Evolutionary conservation across 2,797 vertebrate genomes (phyloP).

Genomic region (Chelon labrosus): DNA sequence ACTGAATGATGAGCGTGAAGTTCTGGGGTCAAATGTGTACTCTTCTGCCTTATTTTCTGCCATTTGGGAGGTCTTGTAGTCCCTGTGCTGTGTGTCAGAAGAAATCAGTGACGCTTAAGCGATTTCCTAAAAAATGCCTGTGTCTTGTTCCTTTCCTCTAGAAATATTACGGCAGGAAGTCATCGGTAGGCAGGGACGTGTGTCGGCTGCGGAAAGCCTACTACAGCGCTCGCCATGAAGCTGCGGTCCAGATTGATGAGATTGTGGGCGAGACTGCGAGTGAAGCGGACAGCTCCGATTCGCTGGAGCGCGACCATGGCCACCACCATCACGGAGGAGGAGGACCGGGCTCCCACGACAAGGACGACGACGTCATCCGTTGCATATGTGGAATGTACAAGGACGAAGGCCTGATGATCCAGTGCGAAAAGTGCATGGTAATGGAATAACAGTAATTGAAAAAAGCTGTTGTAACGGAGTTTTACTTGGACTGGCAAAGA

Average conservation of each 20-base stretch:
- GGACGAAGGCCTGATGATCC: conserved; percentile 98
- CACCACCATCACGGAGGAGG: conserved; percentile 90
- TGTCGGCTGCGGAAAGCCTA: conserved; percentile 96
- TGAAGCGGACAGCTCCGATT: conserved; percentile 98
- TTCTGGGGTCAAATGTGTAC: conserved; percentile 24
- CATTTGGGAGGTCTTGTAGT: conserved; percentile 18
- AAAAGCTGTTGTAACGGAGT: background rate
- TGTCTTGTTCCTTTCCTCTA: conserved; percentile 55
- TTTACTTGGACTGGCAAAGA: background rate
- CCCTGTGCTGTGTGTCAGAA: background rate
- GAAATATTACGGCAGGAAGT: conserved; percentile 98
- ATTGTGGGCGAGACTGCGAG: conserved; percentile 97
- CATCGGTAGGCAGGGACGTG: conserved; percentile 92
- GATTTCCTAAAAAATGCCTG: conserved; percentile 8
- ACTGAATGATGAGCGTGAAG: conserved; percentile 19
- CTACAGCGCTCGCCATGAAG: conserved; percentile 95
- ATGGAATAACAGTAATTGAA: conserved; percentile 24
- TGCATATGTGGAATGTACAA: conserved; percentile 99
- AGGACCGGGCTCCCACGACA: conserved; percentile 84
- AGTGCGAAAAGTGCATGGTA: conserved; percentile 99
- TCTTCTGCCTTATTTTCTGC: background rate
- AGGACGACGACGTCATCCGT: conserved; percentile 97
- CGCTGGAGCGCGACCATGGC: conserved; percentile 91
- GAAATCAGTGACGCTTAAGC: background rate
- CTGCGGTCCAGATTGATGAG: conserved; percentile 95